These are phyloP conservation scores for Cotesia vestalis DNA, from an alignment of 1,140 invertebrate genomes.

Conservation along the genomic window DNA sequence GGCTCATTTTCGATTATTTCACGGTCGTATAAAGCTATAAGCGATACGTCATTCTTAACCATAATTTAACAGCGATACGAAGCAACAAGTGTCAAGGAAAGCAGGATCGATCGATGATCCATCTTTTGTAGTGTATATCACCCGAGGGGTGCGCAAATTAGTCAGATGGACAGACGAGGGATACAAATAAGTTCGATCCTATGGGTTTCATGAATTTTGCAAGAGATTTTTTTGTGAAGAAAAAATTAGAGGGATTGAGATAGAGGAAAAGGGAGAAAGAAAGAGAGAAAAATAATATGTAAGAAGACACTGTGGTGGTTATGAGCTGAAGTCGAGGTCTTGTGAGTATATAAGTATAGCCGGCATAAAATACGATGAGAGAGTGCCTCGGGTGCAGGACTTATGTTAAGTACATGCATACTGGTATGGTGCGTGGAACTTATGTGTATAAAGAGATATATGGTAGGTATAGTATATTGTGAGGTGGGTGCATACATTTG, in stretches of 20 bases:
- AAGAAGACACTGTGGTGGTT: slow-evolving; percentile 39
- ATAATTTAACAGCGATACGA: slow-evolving; percentile 45
- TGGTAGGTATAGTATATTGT: not conserved
- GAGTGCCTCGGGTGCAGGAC: slow-evolving; percentile 59
- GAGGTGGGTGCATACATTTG: not conserved
- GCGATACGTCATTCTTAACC: slow-evolving; percentile 46
- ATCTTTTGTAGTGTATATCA: not conserved
- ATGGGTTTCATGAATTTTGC: not conserved
- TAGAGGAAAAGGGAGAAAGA: slow-evolving; percentile 13
- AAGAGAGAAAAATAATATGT: slow-evolving; percentile 7
- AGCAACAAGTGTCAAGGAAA: slow-evolving; percentile 1
- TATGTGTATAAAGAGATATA: slow-evolving; percentile 13
- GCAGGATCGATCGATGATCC: slow-evolving; percentile 25
- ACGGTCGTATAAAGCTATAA: slow-evolving; percentile 32
- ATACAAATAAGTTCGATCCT: slow-evolving; percentile 17
- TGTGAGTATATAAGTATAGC: slow-evolving; percentile 42
- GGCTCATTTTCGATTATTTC: slow-evolving; percentile 51
- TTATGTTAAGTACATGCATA: slow-evolving; percentile 59
- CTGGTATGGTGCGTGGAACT: slow-evolving; percentile 16
- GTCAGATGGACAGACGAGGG: slow-evolving; percentile 28
- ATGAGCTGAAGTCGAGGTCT: slow-evolving; percentile 37
- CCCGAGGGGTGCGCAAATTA: slow-evolving; percentile 11
- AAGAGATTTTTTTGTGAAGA: not conserved
- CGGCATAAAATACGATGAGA: slow-evolving; percentile 60
- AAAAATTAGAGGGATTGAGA: slow-evolving; percentile 21